Base-by-base conservation (phyloP, 2,888 invertebrate genomes). In the Leptura quadrifasciata region DNA sequence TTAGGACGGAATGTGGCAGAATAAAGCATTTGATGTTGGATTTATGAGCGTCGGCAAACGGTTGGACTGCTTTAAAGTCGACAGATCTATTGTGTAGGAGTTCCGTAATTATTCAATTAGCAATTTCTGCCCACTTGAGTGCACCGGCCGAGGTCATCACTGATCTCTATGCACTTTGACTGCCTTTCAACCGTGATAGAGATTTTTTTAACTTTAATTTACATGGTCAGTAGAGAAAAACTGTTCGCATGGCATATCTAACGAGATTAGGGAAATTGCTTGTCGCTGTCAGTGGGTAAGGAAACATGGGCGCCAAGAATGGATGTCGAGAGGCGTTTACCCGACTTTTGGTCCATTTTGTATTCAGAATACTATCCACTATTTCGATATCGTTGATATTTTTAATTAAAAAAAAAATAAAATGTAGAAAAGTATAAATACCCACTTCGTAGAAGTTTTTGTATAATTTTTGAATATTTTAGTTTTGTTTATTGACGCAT, bases 21-120 rank as follows among this genome's bases (percentile, higher is more conserved):
- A 64, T 47, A 47, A 64, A 64, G 39, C 39, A 18, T 18, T 47
- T 39, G 35, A 35, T 47, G 39, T 39, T 18, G 63, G 63, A 64
- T 64, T 64, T 64, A 64, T 64, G 20, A 3, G 1, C 57, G 57
- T 20, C 57, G 57, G 57, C 57, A 15, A 57, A 12, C 20, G 39
- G 39, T 47, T 35, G 63, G 31, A 18, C 20, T 20, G 63, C 47
- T 64, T 64, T 58, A 55, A 58, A 57, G 58, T 69, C 69, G 58
- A 58, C 39, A 18, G 2, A 18, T 39, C 60, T 61, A 72, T 72
- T 72, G 58, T 67, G 73, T 73, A 54, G 65, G 65, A 64, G 57
- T 64, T 17, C 27, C 3, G 24, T 72, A 72, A 72, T 72, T 72
- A 72, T 72, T 72, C 71, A 72, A 72, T 72, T 72, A 72, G 63